Evolutionary conservation across 2,113 vertebrate genomes (phyloP), one percentile per base, ranked within the genome.

Genomic region (Nipponia nippon): DNA sequence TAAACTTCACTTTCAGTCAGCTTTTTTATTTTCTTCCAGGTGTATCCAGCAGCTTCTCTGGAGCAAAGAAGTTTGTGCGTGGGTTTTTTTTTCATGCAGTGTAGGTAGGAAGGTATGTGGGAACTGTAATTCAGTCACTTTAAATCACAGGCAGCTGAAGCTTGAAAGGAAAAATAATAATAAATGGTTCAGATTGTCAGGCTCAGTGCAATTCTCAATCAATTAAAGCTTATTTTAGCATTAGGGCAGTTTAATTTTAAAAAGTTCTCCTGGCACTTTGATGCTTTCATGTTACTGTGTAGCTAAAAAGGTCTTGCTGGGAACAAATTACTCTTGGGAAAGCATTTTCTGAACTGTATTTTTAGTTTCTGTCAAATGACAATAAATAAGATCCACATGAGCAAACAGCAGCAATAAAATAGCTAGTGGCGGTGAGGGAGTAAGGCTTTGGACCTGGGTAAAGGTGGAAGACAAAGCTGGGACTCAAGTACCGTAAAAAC

Each of bases 221-320:
- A 97, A 97, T 97, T 97, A 97, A 96, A 87, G 66, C 66, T 91
- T 93, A 94, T 97, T 97, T 97, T 95, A 97, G 94, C 78, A 95
- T 42, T 62, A 88, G 71, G 82, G 55, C 75, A 95, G 81, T 72
- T 94, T 87, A 85, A 91, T 94, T 93, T 85, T 87, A 29, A 93
- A 87, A 92, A 78, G 56, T 95, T 96, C 89, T 95, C 71, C 89
- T 75, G 84, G 78, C 63, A 87, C 87, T 93, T 93, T 52, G 75
- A 93, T 83, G 93, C 78, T 91, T 97, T 95, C 80, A 72, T 83
- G 62, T 70, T 85, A 59, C 66, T 42, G 26, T 27, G 46, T 14
- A 89, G 89, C 66, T 95, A 77, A 79, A 81, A 96, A 91, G 81
- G 91, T 93, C 95, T 87, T 91, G 59, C 82, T 88, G 93, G 75